Evolutionary conservation across 2,113 vertebrate genomes (phyloP).

Genomic region (Anolis sagrei): DNA sequence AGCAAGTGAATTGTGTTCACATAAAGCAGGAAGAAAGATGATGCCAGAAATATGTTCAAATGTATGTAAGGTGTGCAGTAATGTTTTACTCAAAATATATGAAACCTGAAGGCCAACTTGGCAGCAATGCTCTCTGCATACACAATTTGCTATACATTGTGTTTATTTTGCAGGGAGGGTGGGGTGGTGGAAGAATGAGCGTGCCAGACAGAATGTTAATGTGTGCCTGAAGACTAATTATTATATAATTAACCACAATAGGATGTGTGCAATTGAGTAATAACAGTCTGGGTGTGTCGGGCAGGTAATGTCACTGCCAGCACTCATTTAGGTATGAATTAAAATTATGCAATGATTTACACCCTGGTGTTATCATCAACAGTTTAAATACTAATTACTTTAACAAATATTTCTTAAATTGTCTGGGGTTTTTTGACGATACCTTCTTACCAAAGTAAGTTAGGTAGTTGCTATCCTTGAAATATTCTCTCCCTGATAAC

Average conservation of each 20-base stretch:
- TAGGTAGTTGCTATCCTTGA: conserved; percentile 29
- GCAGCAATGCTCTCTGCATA: conserved; percentile 12
- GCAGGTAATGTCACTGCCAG: conserved; percentile 66
- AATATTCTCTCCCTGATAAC: conserved; percentile 24
- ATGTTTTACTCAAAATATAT: conserved; percentile 37
- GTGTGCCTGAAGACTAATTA: conserved; percentile 67
- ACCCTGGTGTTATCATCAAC: conserved; percentile 71
- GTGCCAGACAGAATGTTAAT: conserved; percentile 62
- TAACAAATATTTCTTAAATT: conserved; percentile 59
- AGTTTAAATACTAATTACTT: conserved; percentile 62
- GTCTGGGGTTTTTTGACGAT: conserved; percentile 33
- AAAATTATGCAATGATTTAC: conserved; percentile 68
- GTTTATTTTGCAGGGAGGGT: conserved; percentile 43
- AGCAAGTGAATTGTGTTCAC: conserved; percentile 1
- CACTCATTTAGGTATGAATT: conserved; percentile 65
- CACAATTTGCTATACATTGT: conserved; percentile 33
- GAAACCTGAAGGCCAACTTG: conserved; percentile 34
- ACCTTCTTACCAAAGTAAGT: conserved; percentile 41
- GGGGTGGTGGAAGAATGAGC: conserved; percentile 44
- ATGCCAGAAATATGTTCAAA: conserved; percentile 31
- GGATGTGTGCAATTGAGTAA: conserved; percentile 72
- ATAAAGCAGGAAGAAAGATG: conserved; percentile 7
- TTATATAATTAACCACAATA: conserved; percentile 75
- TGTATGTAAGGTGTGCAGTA: conserved; percentile 7
- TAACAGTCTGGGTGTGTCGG: conserved; percentile 68